phyloP scores from a whole-genome alignment of 2,797 vertebrate species.

The Mormyrus proboscirostris region DNA sequence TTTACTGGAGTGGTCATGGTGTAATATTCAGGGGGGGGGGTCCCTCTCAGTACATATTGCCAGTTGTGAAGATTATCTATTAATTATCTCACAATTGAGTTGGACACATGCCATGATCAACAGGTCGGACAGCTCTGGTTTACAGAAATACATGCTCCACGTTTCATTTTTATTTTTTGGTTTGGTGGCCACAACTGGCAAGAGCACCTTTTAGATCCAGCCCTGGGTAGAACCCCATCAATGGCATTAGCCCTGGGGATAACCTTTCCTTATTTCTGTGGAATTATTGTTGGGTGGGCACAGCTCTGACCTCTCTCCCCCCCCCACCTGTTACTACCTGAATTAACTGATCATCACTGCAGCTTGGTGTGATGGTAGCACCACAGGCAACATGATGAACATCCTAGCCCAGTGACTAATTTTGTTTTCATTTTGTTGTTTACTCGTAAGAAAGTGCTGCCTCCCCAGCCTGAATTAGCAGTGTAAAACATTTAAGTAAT shows the following conservation, averaged over 20 bases:
- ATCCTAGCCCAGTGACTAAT: conserved; percentile 5
- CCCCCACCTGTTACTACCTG: not conserved
- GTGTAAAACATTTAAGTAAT: conserved; percentile 52
- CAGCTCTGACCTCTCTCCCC: not conserved
- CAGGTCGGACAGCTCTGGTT: not conserved
- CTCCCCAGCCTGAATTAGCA: conserved; percentile 3
- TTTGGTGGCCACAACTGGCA: not conserved
- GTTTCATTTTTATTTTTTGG: not conserved
- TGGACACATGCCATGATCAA: not conserved
- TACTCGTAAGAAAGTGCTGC: not conserved
- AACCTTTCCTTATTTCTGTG: not conserved
- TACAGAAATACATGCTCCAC: not conserved
- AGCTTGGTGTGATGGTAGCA: not conserved
- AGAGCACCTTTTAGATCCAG: not conserved
- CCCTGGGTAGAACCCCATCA: not conserved
- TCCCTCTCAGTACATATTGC: not conserved
- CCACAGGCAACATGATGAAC: not conserved
- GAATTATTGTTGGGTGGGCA: not conserved
- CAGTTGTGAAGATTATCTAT: not conserved
- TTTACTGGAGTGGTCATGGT: not conserved
- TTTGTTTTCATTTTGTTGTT: conserved; percentile 9
- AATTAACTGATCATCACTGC: not conserved
- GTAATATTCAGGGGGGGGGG: not conserved
- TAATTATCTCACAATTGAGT: not conserved
- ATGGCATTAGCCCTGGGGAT: not conserved